Evolutionary conservation across 2,113 vertebrate genomes (phyloP), one percentile per base, ranked within the genome.

Genomic region (Cnemophilus loriae): DNA sequence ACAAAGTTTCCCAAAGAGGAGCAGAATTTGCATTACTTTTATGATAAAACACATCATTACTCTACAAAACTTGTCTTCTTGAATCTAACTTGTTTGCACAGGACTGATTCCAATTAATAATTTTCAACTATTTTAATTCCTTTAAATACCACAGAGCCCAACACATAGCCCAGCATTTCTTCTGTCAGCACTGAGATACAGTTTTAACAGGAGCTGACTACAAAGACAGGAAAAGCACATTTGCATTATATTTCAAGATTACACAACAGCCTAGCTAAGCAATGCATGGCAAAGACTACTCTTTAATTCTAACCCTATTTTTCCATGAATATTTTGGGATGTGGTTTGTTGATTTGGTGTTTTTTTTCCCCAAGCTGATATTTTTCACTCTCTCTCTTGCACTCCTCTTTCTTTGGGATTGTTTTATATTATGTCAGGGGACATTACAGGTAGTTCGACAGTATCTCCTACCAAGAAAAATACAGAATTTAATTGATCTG

Each of bases 271-370:
- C 70, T 56, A 37, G 9, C 42, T 46, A 55, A 70, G 46, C 19
- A 4, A 4, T n/a, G 10, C 5, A 1, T n/a, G 46, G 27, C 21
- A 71, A 77, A 73, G 37, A 22, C 21, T 47, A 30, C 6, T 41
- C 26, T 64, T 41, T n/a, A 33, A 78, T 64, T 59, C 56, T 41
- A 85, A 22, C 4, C 12, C 22, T 83, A 4, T 30, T 90, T 68
- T 69, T 33, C 41, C 23, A n/a, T 23, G 0, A 73, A 28, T 76
- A 83, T 57, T 82, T 67, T 47, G 14, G 15, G 32, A 50, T 78
- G 5, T 17, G 1, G 2, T 16, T 39, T n/a, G 1, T 52, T 28
- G 46, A 13, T 41, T 75, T 52, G 19, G 14, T 3, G 0, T 4
- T 28, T 35, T 76, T 49, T 49, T 14, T 0, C 28, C 21, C 18